Conservation (phyloP, 2,113 vertebrate genomes). For the Cyphomyrus plagiostoma region DNA sequence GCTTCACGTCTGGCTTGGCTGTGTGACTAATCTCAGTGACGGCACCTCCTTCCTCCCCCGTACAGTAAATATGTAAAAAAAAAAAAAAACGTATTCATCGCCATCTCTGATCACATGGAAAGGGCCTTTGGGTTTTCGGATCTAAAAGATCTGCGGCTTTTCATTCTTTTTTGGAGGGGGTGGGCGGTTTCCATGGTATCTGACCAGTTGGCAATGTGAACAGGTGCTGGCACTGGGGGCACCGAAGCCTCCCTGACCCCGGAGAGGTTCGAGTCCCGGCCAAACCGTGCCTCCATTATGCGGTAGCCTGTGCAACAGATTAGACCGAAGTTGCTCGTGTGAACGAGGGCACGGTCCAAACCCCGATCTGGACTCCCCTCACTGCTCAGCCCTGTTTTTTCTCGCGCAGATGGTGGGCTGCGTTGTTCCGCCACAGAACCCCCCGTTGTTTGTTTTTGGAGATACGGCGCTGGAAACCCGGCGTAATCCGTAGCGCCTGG, state of each 20-base stretch:
- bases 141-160: background rate
- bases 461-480: background rate
- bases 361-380: background rate
- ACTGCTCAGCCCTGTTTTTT: background rate
- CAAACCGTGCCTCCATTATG: background rate
- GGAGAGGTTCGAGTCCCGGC: background rate
- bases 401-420: background rate
- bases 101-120: background rate
- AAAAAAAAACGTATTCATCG: background rate
- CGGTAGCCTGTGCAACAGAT: background rate
- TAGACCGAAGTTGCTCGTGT: background rate
- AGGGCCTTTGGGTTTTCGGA: background rate
- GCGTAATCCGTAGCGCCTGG: background rate
- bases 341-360: background rate
- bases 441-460: background rate
- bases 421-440: background rate
- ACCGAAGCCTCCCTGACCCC: background rate
- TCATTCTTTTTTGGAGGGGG: background rate
- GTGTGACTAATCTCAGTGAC: conserved; percentile 8
- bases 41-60: background rate
- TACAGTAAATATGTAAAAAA: background rate
- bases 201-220: conserved; percentile 6
- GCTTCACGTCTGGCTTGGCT: background rate
- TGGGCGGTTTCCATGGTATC: background rate
- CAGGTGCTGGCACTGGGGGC: background rate